These are phyloP conservation scores for Echiichthys vipera DNA, from an alignment of 2,797 vertebrate genomes.

Conservation along the genomic window DNA sequence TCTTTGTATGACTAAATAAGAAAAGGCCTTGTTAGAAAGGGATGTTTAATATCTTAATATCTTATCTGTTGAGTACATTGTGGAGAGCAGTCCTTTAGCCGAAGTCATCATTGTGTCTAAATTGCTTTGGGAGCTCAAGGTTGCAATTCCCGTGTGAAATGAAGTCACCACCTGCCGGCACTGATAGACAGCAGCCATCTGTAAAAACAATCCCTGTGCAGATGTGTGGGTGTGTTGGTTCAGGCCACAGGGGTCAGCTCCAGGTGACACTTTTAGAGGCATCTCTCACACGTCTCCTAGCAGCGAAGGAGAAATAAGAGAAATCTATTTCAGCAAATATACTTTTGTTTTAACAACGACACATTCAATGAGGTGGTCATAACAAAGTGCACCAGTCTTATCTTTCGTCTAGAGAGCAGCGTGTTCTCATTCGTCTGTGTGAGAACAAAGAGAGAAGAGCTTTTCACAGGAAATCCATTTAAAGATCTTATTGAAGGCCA, in stretches of 20 bases:
- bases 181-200: constrained; percentile 32
- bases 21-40: background rate
- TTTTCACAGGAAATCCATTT: no score
- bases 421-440: no score
- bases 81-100: constrained; percentile 13
- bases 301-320: no score
- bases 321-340: no score
- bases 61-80: background rate
- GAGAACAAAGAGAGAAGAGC: no score
- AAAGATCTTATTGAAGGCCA: no score
- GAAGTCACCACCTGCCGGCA: background rate
- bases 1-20: background rate
- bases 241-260: constrained; percentile 23
- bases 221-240: constrained; percentile 7
- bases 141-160: constrained; percentile 40
- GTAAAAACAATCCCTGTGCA: constrained; percentile 19
- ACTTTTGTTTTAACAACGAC: no score
- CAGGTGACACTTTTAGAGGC: no score
- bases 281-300: no score
- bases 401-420: no score
- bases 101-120: constrained; percentile 17
- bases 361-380: no score
- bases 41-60: background rate
- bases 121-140: constrained; percentile 44
- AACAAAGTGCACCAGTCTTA: no score